Evolutionary conservation across 2,888 invertebrate species (phyloP), one percentile per base, ranked within the genome.

Genomic region (Cheilosia impressa): DNA sequence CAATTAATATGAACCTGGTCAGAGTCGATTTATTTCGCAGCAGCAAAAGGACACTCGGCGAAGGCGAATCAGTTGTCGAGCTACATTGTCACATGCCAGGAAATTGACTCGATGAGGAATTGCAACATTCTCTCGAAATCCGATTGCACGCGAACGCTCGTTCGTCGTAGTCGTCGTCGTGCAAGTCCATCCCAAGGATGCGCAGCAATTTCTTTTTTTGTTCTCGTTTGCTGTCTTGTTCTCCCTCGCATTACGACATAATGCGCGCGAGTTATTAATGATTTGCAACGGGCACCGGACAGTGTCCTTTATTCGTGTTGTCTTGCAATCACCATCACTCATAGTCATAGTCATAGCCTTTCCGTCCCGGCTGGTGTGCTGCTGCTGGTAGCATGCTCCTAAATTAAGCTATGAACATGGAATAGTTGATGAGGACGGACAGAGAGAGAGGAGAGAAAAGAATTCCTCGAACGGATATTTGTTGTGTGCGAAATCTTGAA

Each of bases 391-490:
- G 55, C 47, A n/a, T 78, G 71, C 60, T 80, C 85, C 81, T 82
- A 80, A 81, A 85, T 80, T 87, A 77, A 87, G 85, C 85, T 81
- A 80, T 80, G 76, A 85, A 80, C 83, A 87, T 88, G 89, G 89
- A 89, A 89, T 88, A 87, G 89, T 82, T 72, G 81, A 77, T 71
- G 76, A 80, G 71, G 27, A 24, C 2, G 41, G 43, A 15, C 45
- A 10, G 31, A 31, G 27, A 24, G 10, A 10, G 10, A 22, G 19
- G 2, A 13, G 15, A 38, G 15, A 45, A n/a, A n/a, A 19, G 50
- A 63, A 62, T 52, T 84, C 80, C 69, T 71, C 69, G 80, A 84
- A 80, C 84, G 84, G 80, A 84, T 84, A 84, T 84, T 76, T 84
- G 84, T 71, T 80, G 79, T 80, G 79, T 84, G 79, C 73, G 79